Evolutionary conservation across 92 coral and sea anemone species (phyloP), one percentile per base, ranked within the genome.

Genomic region (Phenganax stokvisi): DNA sequence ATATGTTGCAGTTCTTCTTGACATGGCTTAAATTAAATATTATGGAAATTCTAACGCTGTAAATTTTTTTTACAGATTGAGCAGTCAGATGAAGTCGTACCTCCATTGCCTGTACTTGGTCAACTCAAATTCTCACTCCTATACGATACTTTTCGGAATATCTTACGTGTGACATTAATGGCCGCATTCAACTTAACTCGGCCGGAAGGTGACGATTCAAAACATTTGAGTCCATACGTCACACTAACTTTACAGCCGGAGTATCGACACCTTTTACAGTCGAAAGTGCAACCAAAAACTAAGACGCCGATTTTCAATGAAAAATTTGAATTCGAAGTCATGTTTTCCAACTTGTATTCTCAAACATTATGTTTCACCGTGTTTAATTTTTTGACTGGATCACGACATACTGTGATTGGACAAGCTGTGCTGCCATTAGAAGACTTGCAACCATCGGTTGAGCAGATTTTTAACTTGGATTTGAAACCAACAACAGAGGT

Each of bases 321-420:
- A 80, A 90, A 92, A 6, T 93, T 93, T 63, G 97, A 93, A 83
- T 93, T 93, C 56, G 97, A 93, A 82, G 88, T 93, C 30, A 30
- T 65, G 83, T 54, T 79, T 44, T 51, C 73, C 9, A 79, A 79
- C 16, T 44, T 79, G 10, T 79, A 79, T 27, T 63, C 74, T 15
- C 97, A 90, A 62, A 89, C 96, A 5, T 77, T 93, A 12, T 90
- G 96, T 89, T 80, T 93, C 0, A 93, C 97, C 8, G 81, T 93
- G 27, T 85, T 87, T 25, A 91, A 94, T 15, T 90, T 93, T 61
- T 91, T 87, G 54, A 58, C 96, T 29, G 91, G 87, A 13, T 87
- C 97, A 4, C 89, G 90, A 30, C 97, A 93, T 57, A 94, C 89
- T 12, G 91, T 90, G 57, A 91, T 93, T 57, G 97, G 97, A 20